These are phyloP conservation scores for Hyperopisus bebe DNA, from an alignment of 2,113 vertebrate species.

Conservation along the genomic window DNA sequence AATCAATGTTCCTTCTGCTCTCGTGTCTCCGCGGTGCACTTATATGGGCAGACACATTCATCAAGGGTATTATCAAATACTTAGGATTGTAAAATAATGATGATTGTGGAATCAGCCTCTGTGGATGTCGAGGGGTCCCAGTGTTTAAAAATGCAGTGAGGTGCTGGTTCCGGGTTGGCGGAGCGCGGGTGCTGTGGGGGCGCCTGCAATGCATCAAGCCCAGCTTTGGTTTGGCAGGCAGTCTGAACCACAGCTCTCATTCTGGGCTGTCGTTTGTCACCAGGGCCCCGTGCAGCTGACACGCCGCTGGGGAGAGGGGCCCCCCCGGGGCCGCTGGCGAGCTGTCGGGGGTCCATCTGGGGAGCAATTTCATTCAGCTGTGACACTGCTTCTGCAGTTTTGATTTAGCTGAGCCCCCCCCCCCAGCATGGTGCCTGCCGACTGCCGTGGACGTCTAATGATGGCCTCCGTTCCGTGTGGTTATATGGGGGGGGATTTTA, in stretches of 20 bases:
- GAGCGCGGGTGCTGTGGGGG: neutral
- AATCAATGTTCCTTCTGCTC: neutral
- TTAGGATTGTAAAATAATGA: neutral
- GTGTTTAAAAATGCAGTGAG: neutral
- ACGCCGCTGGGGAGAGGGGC: neutral
- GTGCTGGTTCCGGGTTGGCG: neutral
- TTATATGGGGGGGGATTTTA: slow-evolving; percentile 44
- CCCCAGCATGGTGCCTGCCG: slow-evolving; percentile 9
- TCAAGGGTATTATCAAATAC: neutral
- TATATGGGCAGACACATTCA: neutral
- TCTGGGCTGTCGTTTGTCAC: slow-evolving; percentile 3
- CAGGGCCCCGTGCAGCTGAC: neutral
- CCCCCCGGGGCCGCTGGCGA: neutral
- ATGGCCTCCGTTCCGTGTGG: slow-evolving; percentile 52
- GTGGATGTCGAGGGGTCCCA: neutral
- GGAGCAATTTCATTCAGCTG: slow-evolving; percentile 20
- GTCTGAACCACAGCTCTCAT: slow-evolving; percentile 1
- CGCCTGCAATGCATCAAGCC: neutral
- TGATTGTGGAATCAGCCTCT: neutral
- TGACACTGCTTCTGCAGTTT: slow-evolving; percentile 26
- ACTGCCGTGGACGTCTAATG: slow-evolving; percentile 51
- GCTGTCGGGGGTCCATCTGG: neutral
- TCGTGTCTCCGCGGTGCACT: neutral
- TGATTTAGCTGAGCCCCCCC: slow-evolving; percentile 42
- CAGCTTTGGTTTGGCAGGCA: neutral